A percentile compares a stretch with the other conserved stretches of the same genome.
phyloP scores from a whole-genome alignment of 2,797 vertebrate genomes.

The Gallirallus australis region DNA sequence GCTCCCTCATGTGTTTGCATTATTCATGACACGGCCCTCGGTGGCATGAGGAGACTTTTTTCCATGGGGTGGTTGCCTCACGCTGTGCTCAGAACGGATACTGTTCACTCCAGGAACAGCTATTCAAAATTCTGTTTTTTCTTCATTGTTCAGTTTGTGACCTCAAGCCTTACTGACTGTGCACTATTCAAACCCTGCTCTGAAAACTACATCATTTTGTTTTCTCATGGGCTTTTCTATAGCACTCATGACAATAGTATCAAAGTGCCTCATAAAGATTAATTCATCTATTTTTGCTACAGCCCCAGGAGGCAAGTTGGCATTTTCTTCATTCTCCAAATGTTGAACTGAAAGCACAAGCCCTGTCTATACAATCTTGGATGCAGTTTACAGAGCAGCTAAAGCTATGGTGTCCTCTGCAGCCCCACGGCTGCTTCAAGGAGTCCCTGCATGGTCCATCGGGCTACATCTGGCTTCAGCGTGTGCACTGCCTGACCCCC shows the following conservation, averaged over 20 bases:
- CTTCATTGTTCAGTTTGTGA: conserved; percentile 66
- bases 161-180: conserved; percentile 41
- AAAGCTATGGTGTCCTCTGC: neutral
- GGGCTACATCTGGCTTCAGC: conserved; percentile 43
- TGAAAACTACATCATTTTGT: conserved; percentile 30
- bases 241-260: conserved; percentile 66
- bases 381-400: neutral
- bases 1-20: conserved; percentile 53
- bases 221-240: conserved; percentile 59
- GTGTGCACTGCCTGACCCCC: conserved; percentile 38
- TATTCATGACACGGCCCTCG: neutral
- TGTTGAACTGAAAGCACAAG: conserved; percentile 23
- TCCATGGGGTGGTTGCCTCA: neutral
- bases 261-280: conserved; percentile 55
- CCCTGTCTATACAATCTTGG: neutral
- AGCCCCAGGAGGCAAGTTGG: conserved; percentile 28
- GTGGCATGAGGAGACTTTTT: neutral
- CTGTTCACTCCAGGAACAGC: conserved; percentile 23
- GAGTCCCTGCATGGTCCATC: neutral
- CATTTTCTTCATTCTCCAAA: conserved; percentile 53
- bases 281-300: conserved; percentile 67
- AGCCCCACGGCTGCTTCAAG: neutral
- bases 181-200: conserved; percentile 55
- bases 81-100: neutral
- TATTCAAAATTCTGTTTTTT: conserved; percentile 38